These are phyloP conservation scores for Eudyptes chrysolophus DNA, from an alignment of 2,113 vertebrate species.

Conservation along the genomic window DNA sequence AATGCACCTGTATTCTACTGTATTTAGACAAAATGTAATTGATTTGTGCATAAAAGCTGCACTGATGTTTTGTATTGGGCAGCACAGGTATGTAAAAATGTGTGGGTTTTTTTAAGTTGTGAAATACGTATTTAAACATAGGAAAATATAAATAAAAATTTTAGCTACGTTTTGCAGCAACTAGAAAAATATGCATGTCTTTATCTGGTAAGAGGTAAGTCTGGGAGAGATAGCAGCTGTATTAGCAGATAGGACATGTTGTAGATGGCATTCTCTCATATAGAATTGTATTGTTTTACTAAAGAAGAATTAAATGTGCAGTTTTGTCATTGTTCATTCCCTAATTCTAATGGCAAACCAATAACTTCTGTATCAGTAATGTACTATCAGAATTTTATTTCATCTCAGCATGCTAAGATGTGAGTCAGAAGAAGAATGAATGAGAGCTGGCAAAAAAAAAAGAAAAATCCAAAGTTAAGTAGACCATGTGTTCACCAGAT, in stretches of 20 bases:
- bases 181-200: neutral
- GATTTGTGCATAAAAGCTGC: neutral
- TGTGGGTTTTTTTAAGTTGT: neutral
- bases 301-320: neutral
- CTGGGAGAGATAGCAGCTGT: neutral
- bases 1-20: neutral
- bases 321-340: neutral
- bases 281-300: neutral
- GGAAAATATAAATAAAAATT: conserved; percentile 2
- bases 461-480: neutral
- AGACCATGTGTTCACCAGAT: neutral
- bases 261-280: neutral
- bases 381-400: neutral
- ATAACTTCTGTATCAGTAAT: neutral
- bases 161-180: neutral
- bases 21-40: neutral
- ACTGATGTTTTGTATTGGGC: neutral
- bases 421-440: neutral
- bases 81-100: neutral
- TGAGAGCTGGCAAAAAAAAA: neutral
- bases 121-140: conserved; percentile 13
- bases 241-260: neutral
- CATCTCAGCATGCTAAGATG: neutral
- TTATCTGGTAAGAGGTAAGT: neutral
- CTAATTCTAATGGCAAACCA: neutral